Percentiles rank a stretch among this genome's conserved stretches.
Evolutionary conservation across 2,797 vertebrate species (phyloP).

Genomic region (Smutsia temminckii): DNA sequence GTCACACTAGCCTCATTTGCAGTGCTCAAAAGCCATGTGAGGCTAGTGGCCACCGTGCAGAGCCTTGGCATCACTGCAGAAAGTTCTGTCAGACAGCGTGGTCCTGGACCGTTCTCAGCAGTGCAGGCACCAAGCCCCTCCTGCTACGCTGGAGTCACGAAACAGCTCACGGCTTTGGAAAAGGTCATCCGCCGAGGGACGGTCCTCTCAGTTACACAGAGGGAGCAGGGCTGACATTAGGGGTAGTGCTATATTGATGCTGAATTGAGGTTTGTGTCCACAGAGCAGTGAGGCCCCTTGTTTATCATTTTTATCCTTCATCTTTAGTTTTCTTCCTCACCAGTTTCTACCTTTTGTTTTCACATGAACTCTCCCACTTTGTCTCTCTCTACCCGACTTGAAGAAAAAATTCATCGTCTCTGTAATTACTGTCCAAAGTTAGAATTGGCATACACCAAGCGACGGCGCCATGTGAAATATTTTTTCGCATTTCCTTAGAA

Average conservation of each 20-base stretch:
- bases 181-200: no score
- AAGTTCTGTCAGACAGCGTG: neutral
- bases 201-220: no score
- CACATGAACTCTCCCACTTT: neutral
- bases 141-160: neutral
- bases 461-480: no score
- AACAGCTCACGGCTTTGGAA: neutral
- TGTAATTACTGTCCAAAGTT: neutral
- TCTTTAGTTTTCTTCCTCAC: neutral
- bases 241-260: neutral
- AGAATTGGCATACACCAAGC: neutral
- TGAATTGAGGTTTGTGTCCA: neutral
- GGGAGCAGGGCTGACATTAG: no score
- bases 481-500: neutral
- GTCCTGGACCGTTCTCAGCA: neutral
- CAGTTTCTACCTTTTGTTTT: neutral
- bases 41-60: neutral
- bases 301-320: neutral
- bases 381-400: neutral
- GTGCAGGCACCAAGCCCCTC: neutral
- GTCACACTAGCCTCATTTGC: neutral
- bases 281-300: neutral
- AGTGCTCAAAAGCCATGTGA: neutral
- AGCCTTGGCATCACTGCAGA: fast-evolving
- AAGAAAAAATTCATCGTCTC: neutral